phyloP scores from a whole-genome alignment of 2,888 invertebrate genomes.

The Congeria kusceri region DNA sequence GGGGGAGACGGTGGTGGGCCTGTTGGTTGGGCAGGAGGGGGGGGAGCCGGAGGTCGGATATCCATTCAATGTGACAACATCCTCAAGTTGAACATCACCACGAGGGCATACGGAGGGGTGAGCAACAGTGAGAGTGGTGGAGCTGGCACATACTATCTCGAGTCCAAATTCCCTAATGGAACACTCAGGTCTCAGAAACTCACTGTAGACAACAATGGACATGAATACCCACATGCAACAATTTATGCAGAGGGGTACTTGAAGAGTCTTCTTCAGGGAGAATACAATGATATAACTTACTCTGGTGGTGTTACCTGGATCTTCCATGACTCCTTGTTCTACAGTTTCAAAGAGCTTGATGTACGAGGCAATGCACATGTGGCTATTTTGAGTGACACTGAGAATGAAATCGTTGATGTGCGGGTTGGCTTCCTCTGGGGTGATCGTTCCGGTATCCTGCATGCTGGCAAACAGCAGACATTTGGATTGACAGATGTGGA shows the following conservation, averaged over 20 bases:
- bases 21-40: constrained; percentile 67
- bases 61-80: constrained; percentile 68
- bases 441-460: constrained; percentile 76
- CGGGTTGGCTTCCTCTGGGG: constrained; percentile 63
- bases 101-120: constrained; percentile 69
- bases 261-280: constrained; percentile 69
- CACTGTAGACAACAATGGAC: constrained; percentile 70
- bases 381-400: constrained; percentile 74
- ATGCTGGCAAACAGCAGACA: constrained; percentile 69
- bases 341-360: constrained; percentile 67
- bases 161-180: constrained; percentile 50
- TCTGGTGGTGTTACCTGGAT: constrained; percentile 78
- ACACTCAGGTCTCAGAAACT: constrained; percentile 55
- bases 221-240: constrained; percentile 68
- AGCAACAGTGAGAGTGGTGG: constrained; percentile 72
- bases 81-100: constrained; percentile 72
- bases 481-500: constrained; percentile 68
- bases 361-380: constrained; percentile 75
- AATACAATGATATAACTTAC: constrained; percentile 65
- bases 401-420: constrained; percentile 51
- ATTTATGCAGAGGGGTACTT: constrained; percentile 48
- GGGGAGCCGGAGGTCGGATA: constrained; percentile 77
- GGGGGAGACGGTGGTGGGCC: constrained; percentile 68
- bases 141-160: constrained; percentile 73
- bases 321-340: constrained; percentile 51